Base-by-base conservation (phyloP, 2,113 vertebrate species). In the Epinephelus cyanopodus region DNA sequence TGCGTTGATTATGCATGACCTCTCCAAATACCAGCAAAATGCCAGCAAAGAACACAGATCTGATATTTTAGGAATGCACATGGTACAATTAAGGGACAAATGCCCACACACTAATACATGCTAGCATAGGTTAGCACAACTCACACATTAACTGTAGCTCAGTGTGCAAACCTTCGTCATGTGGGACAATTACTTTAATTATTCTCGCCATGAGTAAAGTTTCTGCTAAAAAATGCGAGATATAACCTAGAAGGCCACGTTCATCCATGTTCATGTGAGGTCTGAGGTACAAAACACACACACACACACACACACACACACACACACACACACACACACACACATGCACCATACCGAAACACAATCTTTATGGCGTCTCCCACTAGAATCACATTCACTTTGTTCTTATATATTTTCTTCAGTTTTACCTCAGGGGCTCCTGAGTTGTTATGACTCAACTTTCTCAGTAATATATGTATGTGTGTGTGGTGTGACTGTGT, bases 11-110 rank as follows among this genome's bases (percentile, higher is more conserved):
- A 85, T 81, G 80, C 80, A 52, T 79, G 85, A 87, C 85, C 87
- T 87, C 90, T 87, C 57, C 70, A 89, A 88, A 89, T 91, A 91
- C 81, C 87, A 91, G 48, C 71, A 73, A 87, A 89, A 87, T 86
- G 82, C 82, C 86, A 79, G 19, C 1, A 33, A 62, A 72, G 72
- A 58, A 69, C 29, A 64, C n/a, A 25, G 42, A 33, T 74, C 58
- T 77, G 63, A 58, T 62, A 19, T 45, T 25, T 47, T 62, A 50
- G n/a, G 29, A 73, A 39, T 17, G 50, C 60, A 70, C 10, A 17
- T 15, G 48, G 48, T 19, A 74, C 42, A 66, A 53, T 81, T 78
- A 74, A 52, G 4, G 10, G 15, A 70, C 68, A 69, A 54, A 69
- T 19, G 50, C 33, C 42, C 53, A 18, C 33, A 70, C 2, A 45